Base-by-base conservation (phyloP, 2,888 invertebrate genomes). In the Syrphus vitripennis region DNA sequence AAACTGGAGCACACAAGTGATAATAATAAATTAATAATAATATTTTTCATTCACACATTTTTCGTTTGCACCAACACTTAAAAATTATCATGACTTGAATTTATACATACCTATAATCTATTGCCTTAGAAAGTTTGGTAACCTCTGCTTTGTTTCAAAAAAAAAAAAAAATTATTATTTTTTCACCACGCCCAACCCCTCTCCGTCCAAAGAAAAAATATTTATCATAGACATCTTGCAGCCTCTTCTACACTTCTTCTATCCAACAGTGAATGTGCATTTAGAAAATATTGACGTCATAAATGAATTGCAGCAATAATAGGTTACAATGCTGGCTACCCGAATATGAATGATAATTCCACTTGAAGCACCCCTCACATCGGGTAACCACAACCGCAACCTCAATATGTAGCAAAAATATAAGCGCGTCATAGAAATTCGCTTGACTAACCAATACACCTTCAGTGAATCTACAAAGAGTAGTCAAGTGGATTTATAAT, bases 231-330 rank as follows among this genome's bases (percentile, higher is more conserved):
- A 42, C 65, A 65, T 65, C 29, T 40, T 61, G 61, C 40, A 29
- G 48, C 40, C n/a, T 48, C 1, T 55, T 16, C 10, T 55, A 55
- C n/a, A n/a, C n/a, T n/a, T n/a, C n/a, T n/a, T n/a, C n/a, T 24
- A 6, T 12, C 16, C 21, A 2, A 24, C n/a, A n/a, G n/a, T 37
- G 19, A 59, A 61, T n/a, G 16, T 37, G 37, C 65, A 37, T 16
- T 31, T 16, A 16, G 19, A 45, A 45, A 31, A 48, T 37, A 40
- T 71, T 76, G 80, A 80, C 83, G 83, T 76, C 83, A 84, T 37
- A 16, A 48, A 31, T 75, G 57, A 67, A 71, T 72, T 50, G 71
- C 57, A 55, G 59, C 61, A 48, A 65, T 61, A 10, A n/a, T n/a
- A n/a, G n/a, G n/a, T n/a, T n/a, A n/a, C n/a, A n/a, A n/a, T n/a